These are phyloP conservation scores for Crepidodera aurea DNA, from an alignment of 2,888 invertebrate species.

Conservation along the genomic window DNA sequence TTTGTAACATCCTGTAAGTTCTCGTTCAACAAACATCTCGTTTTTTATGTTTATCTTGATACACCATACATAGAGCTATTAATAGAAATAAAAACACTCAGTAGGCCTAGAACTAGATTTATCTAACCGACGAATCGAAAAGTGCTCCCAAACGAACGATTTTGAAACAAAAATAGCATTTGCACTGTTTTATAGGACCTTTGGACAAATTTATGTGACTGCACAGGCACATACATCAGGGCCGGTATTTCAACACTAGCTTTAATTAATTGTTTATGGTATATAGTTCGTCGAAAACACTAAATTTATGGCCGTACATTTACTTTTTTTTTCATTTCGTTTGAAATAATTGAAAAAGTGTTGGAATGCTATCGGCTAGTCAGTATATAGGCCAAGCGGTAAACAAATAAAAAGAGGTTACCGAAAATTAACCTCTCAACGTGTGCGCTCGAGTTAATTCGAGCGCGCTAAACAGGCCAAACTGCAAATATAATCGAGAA, in stretches of 20 bases:
- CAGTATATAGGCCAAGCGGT: background rate
- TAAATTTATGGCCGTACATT: slow-evolving; percentile 40
- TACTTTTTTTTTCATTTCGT: slow-evolving; percentile 26
- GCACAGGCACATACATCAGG: slow-evolving; percentile 41
- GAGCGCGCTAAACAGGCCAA: no score
- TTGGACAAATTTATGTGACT: slow-evolving; percentile 47
- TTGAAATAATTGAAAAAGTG: slow-evolving; percentile 32
- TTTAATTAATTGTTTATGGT: slow-evolving; percentile 49
- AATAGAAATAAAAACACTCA: background rate
- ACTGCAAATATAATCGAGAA: no score
- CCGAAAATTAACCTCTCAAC: no score
- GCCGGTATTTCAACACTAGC: slow-evolving; percentile 47
- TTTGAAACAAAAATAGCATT: slow-evolving; percentile 46
- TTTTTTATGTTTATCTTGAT: no score
- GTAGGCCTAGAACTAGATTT: background rate
- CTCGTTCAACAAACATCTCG: no score
- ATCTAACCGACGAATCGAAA: slow-evolving; percentile 11
- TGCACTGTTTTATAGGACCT: slow-evolving; percentile 44
- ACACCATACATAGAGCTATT: no score
- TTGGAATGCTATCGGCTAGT: slow-evolving; percentile 13
- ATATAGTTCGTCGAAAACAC: slow-evolving; percentile 46
- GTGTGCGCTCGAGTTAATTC: no score
- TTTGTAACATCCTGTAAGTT: no score
- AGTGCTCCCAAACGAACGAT: slow-evolving; percentile 37
- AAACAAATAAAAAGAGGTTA: background rate